Evolutionary conservation across 2,113 vertebrate genomes (phyloP).

Genomic region (Dromiciops gliroides): DNA sequence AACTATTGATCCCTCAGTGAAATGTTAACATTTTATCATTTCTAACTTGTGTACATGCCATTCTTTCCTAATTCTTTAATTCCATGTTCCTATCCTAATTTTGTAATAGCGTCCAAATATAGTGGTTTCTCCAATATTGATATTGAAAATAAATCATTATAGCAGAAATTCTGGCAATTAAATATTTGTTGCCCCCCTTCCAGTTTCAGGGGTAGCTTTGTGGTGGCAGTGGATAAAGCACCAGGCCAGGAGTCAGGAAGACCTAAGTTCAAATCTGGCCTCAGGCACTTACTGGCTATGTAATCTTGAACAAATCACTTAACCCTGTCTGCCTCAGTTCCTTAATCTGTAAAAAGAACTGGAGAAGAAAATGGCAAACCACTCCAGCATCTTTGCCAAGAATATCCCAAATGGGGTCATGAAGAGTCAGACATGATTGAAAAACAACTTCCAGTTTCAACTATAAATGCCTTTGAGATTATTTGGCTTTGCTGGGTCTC

Average conservation of each 20-base stretch:
- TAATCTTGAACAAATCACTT: background rate
- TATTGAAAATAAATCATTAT: background rate
- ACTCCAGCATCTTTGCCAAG: no score
- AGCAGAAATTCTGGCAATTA: background rate
- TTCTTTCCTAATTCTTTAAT: background rate
- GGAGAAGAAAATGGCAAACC: background rate
- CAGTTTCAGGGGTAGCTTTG: background rate
- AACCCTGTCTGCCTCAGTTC: background rate
- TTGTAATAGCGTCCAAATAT: background rate
- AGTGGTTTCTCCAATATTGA: background rate
- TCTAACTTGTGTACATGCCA: background rate
- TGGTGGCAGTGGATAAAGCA: background rate
- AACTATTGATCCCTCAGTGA: background rate
- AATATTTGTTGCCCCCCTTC: background rate
- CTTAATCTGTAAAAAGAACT: background rate
- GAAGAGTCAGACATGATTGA: no score
- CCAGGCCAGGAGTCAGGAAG: background rate
- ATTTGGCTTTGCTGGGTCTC: background rate
- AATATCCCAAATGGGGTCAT: no score
- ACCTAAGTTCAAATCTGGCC: background rate
- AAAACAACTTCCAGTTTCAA: no score
- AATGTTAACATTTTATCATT: background rate
- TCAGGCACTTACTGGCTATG: background rate
- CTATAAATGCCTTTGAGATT: background rate
- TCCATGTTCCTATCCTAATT: background rate